Percentiles rank a stretch among this genome's conserved stretches.
phyloP scores from a whole-genome alignment of 2,888 invertebrate genomes.

The Acholoe squamosa region DNA sequence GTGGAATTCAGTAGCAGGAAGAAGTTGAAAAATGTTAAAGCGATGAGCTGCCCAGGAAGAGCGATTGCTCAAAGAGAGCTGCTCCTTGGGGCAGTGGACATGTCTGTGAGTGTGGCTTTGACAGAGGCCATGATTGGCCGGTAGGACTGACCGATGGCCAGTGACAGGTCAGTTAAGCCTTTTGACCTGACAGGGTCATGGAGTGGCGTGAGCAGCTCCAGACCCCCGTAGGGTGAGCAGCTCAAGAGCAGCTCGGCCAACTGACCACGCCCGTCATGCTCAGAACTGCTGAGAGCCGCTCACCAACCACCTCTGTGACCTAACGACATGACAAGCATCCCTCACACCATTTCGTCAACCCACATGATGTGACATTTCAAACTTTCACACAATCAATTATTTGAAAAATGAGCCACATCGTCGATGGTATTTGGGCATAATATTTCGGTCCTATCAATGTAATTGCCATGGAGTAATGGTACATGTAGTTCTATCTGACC shows the following conservation, averaged over 20 bases:
- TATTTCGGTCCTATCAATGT: background rate
- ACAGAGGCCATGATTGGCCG: conserved; percentile 1
- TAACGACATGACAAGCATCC: background rate
- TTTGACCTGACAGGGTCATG: conserved; percentile 3
- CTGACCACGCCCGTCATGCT: conserved; percentile 2
- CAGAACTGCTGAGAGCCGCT: background rate
- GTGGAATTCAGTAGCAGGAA: too few relatives aligned
- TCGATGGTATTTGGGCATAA: background rate
- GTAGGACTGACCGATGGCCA: conserved; percentile 22
- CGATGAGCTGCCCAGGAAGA: too few relatives aligned
- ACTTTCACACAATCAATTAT: background rate
- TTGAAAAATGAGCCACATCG: background rate
- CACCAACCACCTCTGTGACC: background rate
- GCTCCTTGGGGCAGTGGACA: background rate
- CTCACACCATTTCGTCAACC: background rate
- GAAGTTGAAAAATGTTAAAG: too few relatives aligned
- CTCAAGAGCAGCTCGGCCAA: background rate
- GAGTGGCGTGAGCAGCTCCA: background rate
- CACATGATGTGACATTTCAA: background rate
- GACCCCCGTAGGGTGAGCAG: background rate
- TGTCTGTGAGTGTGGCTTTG: background rate
- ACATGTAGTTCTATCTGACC: background rate
- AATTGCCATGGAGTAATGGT: background rate
- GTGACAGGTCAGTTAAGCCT: conserved; percentile 32
- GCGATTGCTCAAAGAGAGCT: too few relatives aligned